These are phyloP conservation scores for Microtus richardsoni DNA, from an alignment of 2,113 vertebrate genomes.

Conservation along the genomic window DNA sequence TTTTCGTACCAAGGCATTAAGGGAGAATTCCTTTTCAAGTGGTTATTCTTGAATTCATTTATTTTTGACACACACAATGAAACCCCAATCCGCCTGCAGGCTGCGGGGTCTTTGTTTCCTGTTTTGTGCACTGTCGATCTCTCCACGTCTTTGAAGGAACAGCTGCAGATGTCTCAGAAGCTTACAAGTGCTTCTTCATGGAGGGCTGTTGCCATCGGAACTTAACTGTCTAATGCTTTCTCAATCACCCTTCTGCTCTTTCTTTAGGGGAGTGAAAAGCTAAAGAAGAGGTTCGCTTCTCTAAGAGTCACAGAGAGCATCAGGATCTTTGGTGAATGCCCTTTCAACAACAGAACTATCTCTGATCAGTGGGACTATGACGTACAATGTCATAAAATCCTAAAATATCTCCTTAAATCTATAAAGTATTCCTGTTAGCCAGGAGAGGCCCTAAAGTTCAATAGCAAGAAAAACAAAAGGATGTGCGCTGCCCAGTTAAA, in stretches of 20 bases:
- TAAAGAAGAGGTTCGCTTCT: constrained; percentile 58
- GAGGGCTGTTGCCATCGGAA: constrained; percentile 80
- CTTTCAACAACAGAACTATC: constrained; percentile 44
- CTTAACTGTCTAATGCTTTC: constrained; percentile 80
- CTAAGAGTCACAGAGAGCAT: constrained; percentile 29
- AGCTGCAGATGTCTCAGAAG: constrained; percentile 78
- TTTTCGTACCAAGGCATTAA: constrained; percentile 79
- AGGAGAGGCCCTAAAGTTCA: constrained; percentile 57
- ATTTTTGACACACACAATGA: constrained; percentile 81
- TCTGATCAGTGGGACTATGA: constrained; percentile 38
- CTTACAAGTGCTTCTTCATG: constrained; percentile 76
- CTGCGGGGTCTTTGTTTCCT: constrained; percentile 79
- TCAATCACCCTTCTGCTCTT: constrained; percentile 79
- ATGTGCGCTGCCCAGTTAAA: constrained; percentile 24
- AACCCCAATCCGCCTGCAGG: constrained; percentile 76
- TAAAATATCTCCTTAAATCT: constrained; percentile 60
- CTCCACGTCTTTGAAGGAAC: constrained; percentile 53
- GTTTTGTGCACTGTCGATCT: constrained; percentile 69
- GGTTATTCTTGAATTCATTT: constrained; percentile 85
- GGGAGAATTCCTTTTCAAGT: constrained; percentile 80
- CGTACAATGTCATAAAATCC: constrained; percentile 56
- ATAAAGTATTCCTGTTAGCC: constrained; percentile 17
- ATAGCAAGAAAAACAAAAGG: not conserved
- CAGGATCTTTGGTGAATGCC: constrained; percentile 42
- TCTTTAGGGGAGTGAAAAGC: constrained; percentile 66